Evolutionary conservation across 2,113 vertebrate species (phyloP).

Genomic region (Paramisgurnus dabryanus): DNA sequence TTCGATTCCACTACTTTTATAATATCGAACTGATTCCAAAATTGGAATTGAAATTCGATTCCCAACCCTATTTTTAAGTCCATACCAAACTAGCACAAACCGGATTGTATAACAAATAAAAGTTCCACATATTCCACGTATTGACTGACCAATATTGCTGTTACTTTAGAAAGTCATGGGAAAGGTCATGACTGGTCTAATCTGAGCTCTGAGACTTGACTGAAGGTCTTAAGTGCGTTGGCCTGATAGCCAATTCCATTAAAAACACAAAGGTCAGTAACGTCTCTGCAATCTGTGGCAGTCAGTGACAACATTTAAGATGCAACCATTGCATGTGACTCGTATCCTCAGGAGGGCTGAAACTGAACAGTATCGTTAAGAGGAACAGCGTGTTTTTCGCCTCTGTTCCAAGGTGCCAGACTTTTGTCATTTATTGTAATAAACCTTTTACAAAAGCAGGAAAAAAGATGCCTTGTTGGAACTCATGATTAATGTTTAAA

Average conservation of each 20-base stretch:
- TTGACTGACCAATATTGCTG: too few relatives aligned
- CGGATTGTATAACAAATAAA: too few relatives aligned
- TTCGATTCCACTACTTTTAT: too few relatives aligned
- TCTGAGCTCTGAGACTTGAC: neutral
- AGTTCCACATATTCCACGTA: too few relatives aligned
- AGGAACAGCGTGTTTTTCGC: slow-evolving; percentile 16
- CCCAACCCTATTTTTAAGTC: too few relatives aligned
- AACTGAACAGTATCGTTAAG: neutral
- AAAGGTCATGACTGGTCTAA: neutral
- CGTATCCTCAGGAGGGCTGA: neutral
- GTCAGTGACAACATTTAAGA: neutral
- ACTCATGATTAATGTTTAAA: slow-evolving; percentile 37
- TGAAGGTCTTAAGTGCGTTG: neutral
- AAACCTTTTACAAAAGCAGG: slow-evolving; percentile 6
- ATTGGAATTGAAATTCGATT: too few relatives aligned
- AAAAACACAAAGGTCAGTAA: slow-evolving; percentile 26
- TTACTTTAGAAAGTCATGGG: neutral
- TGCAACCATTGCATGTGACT: neutral
- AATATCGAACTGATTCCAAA: too few relatives aligned
- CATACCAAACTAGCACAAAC: too few relatives aligned
- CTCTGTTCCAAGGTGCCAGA: neutral
- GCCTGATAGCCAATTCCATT: slow-evolving; percentile 13
- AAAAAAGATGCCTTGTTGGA: slow-evolving; percentile 34
- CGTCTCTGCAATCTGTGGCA: neutral
- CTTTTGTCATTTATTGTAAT: neutral